These are phyloP conservation scores for Oplegnathus fasciatus DNA, from an alignment of 2,113 vertebrate genomes.

Conservation along the genomic window DNA sequence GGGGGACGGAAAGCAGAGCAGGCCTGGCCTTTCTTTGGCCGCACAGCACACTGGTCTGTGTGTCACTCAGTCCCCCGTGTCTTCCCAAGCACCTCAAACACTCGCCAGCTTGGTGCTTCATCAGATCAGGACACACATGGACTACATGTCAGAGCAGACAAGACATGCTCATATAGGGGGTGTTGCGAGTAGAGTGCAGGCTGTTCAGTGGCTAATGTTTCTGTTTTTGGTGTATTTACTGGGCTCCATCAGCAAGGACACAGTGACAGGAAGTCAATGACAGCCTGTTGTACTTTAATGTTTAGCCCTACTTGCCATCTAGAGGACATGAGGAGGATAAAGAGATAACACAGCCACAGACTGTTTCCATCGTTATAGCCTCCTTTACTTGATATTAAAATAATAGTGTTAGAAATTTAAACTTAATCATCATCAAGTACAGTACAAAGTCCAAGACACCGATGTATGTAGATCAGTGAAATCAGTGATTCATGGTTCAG, in stretches of 20 bases:
- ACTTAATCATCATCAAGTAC: slow-evolving; percentile 49
- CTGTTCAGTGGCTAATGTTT: neutral
- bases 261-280: slow-evolving; percentile 46
- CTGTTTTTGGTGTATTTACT: slow-evolving; percentile 7
- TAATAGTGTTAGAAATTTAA: slow-evolving; percentile 50
- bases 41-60: slow-evolving; percentile 40
- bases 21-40: slow-evolving; percentile 73
- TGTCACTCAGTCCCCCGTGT: slow-evolving; percentile 33
- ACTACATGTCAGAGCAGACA: slow-evolving; percentile 1
- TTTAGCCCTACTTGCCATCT: slow-evolving; percentile 57
- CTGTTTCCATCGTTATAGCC: slow-evolving; percentile 15
- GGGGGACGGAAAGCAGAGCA: slow-evolving; percentile 68
- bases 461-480: slow-evolving; percentile 33
- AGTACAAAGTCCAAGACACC: slow-evolving; percentile 66
- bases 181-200: neutral
- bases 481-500: slow-evolving; percentile 20
- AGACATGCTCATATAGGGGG: neutral
- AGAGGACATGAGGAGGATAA: slow-evolving; percentile 33
- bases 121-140: slow-evolving; percentile 19
- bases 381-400: slow-evolving; percentile 62
- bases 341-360: slow-evolving; percentile 10
- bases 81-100: slow-evolving; percentile 20
- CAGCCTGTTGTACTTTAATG: slow-evolving; percentile 16
- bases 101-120: slow-evolving; percentile 19
- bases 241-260: slow-evolving; percentile 27